Base-by-base conservation (phyloP, 2,797 vertebrate species). In the Psittacula derbiana region DNA sequence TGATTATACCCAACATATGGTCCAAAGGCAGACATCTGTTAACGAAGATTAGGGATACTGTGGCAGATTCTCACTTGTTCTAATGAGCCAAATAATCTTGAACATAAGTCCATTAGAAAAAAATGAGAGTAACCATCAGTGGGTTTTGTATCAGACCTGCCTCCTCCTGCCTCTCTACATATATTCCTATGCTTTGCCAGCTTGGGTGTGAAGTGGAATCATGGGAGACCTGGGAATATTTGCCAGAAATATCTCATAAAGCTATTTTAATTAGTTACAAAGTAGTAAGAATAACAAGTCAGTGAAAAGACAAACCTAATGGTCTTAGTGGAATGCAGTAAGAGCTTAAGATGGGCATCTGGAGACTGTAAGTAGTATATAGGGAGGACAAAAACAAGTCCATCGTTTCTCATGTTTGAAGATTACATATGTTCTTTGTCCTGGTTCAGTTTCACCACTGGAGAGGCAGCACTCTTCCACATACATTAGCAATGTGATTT, bases 11-110 rank as follows among this genome's bases (percentile, higher is more conserved):
- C 47, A 96, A 76, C 96, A 96, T 96, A 97, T 95, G 96, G 96
- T 96, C 86, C 81, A 90, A 95, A 96, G 75, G 71, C 94, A 96
- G 97, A 96, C 96, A 97, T 97, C 96, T 97, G 95, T 81, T 96
- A 58, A 80, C 90, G 88, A 88, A 96, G 96, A 97, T 97, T 96
- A 96, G 78, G 79, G 91, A 88, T 91, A 90, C 58, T 86, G 76
- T 88, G 72, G 71, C 94, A 95, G 76, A 96, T 90, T 94, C 73
- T 84, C 76, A 20, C 73, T 90, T 93, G 66, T 89, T 91, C 46
- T 88, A 96, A 95, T 87, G 87, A 96, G 91, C 90, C 93, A 97
- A 96, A 94, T 92, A 69, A 76, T 93, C 88, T 52, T 92, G 80
- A 83, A 55, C 61, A 36, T 43, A 93, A 90, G 23, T 91, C 84